A percentile compares a stretch with the other conserved stretches of the same genome.
Conservation (phyloP, 2,113 vertebrate species). For the Pipa parva region DNA sequence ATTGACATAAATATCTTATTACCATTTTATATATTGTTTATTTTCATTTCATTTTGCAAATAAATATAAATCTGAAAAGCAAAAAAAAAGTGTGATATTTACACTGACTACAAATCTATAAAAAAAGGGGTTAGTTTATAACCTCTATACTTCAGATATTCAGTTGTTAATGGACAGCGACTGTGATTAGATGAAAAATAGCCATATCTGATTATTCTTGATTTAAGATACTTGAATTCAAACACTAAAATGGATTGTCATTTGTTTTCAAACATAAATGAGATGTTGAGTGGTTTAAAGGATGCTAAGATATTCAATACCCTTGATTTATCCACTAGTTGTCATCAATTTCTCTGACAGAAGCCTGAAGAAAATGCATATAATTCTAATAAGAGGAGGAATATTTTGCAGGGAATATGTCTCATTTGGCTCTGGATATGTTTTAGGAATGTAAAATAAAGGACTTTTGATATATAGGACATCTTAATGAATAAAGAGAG, state of each 20-base stretch:
- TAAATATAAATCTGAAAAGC: neutral
- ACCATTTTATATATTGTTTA: neutral
- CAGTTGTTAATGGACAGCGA: neutral
- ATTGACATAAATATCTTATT: neutral
- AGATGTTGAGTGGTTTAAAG: conserved; percentile 39
- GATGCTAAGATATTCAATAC: conserved; percentile 39
- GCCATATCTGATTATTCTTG: conserved; percentile 37
- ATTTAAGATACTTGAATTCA: conserved; percentile 37
- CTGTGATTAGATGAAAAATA: conserved; percentile 18
- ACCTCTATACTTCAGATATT: neutral
- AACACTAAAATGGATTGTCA: conserved; percentile 31
- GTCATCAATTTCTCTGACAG: conserved; percentile 21
- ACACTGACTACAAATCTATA: too few relatives aligned
- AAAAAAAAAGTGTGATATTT: neutral
- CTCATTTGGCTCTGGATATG: neutral
- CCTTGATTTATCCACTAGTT: conserved; percentile 34
- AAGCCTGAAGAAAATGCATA: conserved; percentile 4
- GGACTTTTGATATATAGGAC: neutral
- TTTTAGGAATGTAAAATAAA: neutral
- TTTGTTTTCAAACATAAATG: conserved; percentile 41
- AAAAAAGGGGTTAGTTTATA: neutral
- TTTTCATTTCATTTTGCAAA: neutral
- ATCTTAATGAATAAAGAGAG: neutral
- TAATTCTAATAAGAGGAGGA: conserved; percentile 12
- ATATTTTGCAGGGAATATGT: conserved; percentile 1